These are phyloP conservation scores for Myrmecobius fasciatus DNA, from an alignment of 2,113 vertebrate species.

Conservation along the genomic window DNA sequence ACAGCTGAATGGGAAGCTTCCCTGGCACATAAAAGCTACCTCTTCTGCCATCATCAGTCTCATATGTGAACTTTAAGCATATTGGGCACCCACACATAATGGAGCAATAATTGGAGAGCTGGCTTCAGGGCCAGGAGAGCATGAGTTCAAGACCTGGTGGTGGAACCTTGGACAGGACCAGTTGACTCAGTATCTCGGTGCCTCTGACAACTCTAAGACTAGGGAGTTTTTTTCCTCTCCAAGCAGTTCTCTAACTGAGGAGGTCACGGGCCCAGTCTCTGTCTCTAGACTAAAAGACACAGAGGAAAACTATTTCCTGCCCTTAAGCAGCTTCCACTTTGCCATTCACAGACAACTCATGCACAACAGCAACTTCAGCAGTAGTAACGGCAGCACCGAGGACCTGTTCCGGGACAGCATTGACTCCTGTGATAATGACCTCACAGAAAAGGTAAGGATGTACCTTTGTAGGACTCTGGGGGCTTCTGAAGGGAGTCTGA, in stretches of 20 bases:
- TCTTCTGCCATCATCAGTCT: not conserved
- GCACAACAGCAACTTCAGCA: conserved; percentile 97
- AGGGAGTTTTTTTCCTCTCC: not conserved
- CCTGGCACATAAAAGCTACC: not conserved
- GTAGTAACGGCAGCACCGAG: conserved; percentile 97
- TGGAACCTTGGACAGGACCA: not conserved
- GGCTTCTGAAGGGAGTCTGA: not conserved
- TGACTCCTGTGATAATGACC: conserved; percentile 95
- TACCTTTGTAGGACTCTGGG: not conserved
- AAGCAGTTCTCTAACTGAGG: not conserved
- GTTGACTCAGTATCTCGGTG: too few relatives aligned
- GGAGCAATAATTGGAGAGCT: not conserved
- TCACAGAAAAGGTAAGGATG: conserved; percentile 93
- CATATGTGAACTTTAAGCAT: not conserved
- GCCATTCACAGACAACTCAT: conserved; percentile 91
- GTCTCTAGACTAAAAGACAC: not conserved
- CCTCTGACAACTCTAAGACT: not conserved
- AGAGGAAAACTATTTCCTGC: not conserved
- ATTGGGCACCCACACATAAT: not conserved
- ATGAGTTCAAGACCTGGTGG: not conserved
- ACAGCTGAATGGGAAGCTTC: not conserved
- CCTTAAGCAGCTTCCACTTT: conserved; percentile 2
- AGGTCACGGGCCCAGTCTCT: not conserved
- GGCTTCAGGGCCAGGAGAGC: not conserved
- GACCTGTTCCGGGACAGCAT: conserved; percentile 97